phyloP scores from a whole-genome alignment of 2,888 invertebrate genomes.

The Geophilus truncorum region DNA sequence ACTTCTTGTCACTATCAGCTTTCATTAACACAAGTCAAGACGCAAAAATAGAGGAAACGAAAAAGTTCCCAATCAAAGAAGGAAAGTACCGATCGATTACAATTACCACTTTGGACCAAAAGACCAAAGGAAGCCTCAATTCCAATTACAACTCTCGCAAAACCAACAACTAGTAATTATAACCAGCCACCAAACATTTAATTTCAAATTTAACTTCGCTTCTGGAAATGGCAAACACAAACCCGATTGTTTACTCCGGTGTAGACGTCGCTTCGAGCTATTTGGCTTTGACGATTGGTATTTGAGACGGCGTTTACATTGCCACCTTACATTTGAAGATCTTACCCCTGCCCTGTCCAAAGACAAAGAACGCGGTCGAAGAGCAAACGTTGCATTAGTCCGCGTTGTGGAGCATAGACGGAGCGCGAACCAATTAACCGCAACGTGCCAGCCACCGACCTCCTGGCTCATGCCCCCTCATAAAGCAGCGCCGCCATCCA shows the following conservation, averaged over 20 bases:
- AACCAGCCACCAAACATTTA: background rate
- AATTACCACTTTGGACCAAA: no score
- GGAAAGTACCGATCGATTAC: background rate
- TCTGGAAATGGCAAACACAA: background rate
- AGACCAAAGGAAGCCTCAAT: no score
- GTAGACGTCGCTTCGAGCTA: background rate
- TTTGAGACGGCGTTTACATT: background rate
- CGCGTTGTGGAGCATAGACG: background rate
- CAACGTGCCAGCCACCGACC: conserved; percentile 7
- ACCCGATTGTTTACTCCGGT: background rate
- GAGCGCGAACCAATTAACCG: conserved; percentile 25
- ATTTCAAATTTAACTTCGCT: background rate
- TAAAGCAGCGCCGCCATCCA: background rate
- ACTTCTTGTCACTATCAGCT: background rate
- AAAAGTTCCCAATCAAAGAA: background rate
- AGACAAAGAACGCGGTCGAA: background rate
- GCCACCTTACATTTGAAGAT: background rate
- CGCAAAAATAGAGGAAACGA: no score
- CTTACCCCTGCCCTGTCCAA: background rate
- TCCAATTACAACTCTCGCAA: no score
- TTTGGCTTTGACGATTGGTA: background rate
- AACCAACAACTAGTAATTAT: background rate
- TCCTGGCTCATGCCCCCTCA: conserved; percentile 14
- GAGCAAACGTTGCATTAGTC: background rate
- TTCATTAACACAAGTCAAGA: background rate